A percentile compares a stretch with the other conserved stretches of the same genome.
Evolutionary conservation across 2,113 vertebrate species (phyloP).

Genomic region (Gopherus evgoodei): DNA sequence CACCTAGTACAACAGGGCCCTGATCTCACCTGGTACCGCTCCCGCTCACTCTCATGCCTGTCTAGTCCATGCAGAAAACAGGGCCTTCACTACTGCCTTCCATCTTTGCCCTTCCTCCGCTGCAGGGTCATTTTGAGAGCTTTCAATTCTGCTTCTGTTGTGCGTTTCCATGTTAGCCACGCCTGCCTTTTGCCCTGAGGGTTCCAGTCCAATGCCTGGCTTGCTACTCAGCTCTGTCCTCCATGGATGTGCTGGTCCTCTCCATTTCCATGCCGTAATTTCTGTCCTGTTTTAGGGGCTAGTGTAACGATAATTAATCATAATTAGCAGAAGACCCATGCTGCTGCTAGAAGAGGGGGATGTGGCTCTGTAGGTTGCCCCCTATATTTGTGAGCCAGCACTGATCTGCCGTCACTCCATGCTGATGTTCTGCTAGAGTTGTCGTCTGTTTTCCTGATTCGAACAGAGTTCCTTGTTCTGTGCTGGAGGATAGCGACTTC

Average conservation of each 20-base stretch:
- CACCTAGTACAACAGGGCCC: no score
- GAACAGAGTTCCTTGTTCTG: not conserved
- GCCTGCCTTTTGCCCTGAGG: not conserved
- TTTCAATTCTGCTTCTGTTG: no score
- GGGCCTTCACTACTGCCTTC: not conserved
- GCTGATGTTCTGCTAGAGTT: not conserved
- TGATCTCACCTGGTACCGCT: not conserved
- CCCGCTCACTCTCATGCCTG: no score
- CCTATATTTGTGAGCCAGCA: no score
- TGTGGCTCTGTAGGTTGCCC: not conserved
- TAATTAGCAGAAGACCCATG: not conserved
- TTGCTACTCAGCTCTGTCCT: not conserved
- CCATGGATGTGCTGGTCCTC: not conserved
- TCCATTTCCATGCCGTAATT: not conserved
- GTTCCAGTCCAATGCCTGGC: not conserved
- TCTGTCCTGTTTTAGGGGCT: not conserved
- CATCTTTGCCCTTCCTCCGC: no score
- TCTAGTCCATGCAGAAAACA: not conserved
- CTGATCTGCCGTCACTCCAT: not conserved
- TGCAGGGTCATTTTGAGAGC: no score
- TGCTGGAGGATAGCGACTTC: not conserved
- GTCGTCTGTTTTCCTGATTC: not conserved
- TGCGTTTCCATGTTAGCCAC: not conserved
- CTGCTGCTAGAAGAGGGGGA: not conserved
- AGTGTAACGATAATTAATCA: not conserved